These are phyloP conservation scores for Martes flavigula DNA, from an alignment of 2,797 vertebrate species.

Conservation along the genomic window DNA sequence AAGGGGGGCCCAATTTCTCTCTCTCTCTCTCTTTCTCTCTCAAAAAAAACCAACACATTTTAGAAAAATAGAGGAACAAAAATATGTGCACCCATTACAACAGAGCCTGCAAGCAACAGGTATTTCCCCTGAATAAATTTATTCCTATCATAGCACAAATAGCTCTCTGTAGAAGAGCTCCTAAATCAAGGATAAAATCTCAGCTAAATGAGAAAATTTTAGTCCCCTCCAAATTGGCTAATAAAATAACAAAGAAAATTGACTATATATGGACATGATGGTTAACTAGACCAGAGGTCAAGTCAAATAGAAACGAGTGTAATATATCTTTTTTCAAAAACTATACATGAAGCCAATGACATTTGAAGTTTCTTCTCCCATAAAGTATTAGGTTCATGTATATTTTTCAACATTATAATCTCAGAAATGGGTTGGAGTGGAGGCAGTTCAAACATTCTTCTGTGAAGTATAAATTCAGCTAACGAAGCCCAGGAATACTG, in stretches of 20 bases:
- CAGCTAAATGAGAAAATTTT: background rate
- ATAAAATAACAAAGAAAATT: background rate
- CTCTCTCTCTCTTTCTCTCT: background rate
- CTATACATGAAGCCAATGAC: background rate
- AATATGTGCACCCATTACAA: background rate
- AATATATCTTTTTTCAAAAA: background rate
- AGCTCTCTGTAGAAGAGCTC: background rate
- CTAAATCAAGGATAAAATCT: background rate
- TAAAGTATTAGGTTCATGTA: background rate
- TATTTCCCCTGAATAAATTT: background rate
- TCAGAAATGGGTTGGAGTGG: background rate
- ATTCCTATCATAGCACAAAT: background rate
- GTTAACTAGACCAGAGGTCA: background rate
- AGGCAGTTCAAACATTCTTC: background rate
- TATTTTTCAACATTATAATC: background rate
- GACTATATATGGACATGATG: background rate
- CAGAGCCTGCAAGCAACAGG: background rate
- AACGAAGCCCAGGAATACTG: background rate
- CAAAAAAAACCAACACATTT: background rate
- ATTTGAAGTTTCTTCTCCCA: background rate
- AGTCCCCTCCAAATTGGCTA: background rate
- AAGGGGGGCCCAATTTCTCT: background rate
- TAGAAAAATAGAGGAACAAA: background rate
- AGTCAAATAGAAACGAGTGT: background rate
- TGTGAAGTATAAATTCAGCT: background rate